Conservation (phyloP, 1,140 invertebrate genomes). For the Choristoneura fumiferana region DNA sequence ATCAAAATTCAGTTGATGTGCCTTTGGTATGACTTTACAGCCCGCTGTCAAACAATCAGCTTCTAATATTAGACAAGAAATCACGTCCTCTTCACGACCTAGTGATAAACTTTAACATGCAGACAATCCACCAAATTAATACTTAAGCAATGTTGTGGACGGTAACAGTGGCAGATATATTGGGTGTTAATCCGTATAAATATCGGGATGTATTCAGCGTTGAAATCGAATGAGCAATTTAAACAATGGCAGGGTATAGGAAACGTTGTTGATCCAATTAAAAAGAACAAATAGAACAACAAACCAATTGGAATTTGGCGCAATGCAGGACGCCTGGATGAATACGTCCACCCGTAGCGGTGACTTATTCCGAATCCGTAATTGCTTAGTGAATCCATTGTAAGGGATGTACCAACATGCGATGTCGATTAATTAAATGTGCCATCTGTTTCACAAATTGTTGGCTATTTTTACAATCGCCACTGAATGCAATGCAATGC, state of each 20-base stretch:
- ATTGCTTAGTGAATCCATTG: constrained; percentile 47
- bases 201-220: neutral
- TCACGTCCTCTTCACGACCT: too few relatives aligned
- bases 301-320: constrained; percentile 64
- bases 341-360: constrained; percentile 50
- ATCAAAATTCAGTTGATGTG: constrained; percentile 34
- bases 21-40: constrained; percentile 20
- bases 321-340: constrained; percentile 66
- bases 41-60: constrained; percentile 15
- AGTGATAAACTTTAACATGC: neutral
- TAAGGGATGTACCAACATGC: constrained; percentile 28
- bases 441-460: too few relatives aligned
- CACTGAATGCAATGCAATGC: too few relatives aligned
- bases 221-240: neutral
- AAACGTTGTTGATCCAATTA: constrained; percentile 47
- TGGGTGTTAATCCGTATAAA: neutral
- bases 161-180: neutral
- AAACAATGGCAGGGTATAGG: constrained; percentile 15
- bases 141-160: neutral
- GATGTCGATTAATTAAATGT: constrained; percentile 27
- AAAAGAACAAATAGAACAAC: constrained; percentile 52
- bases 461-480: too few relatives aligned
- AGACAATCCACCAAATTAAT: constrained; percentile 13
- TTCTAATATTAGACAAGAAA: neutral
- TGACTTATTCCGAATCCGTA: constrained; percentile 57